Evolutionary conservation across 2,888 invertebrate species (phyloP), one percentile per base, ranked within the genome.

Genomic region (Cosmia trapezina): DNA sequence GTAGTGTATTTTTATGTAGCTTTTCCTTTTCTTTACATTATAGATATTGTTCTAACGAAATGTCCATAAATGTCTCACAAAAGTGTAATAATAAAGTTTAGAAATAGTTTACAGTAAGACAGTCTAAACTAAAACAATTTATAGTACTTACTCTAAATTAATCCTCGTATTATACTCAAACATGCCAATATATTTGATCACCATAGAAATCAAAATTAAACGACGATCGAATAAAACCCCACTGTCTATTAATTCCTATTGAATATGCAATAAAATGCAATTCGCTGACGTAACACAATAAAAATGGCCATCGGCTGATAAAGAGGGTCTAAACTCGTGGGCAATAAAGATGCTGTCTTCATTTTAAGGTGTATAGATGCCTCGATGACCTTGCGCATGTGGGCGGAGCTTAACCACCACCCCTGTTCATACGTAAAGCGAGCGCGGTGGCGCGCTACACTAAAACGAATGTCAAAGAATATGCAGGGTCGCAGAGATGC

Each of bases 241-340:
- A 56, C 37, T 61, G 56, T 41, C 69, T 70, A 77, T 70, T 70
- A 82, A 69, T 70, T 28, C 64, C 37, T 51, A 14, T 61, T 63
- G 11, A 43, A 62, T 51, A 49, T 56, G 45, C 60, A 78, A 82
- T 86, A 84, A 85, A 85, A 75, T 77, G 84, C 84, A 80, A 56
- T 73, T 69, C 57, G 85, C 85, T 84, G 85, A 86, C 80, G 61
- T 77, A 57, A 76, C n/a, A 73, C 72, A 86, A 82, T 80, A 79
- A 33, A 86, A 84, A 80, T 64, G 9, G 62, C 49, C 41, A 6
- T 43, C 6, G 51, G 62, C 37, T 63, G 63, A 47, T 81, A 78
- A 80, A 83, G 70, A 63, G 33, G 67, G n/a, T 73, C 85, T 78
- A 80, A 80, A 74, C 28, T 63, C 56, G 54, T 41, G n/a, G 69